phyloP scores from a whole-genome alignment of 2,797 vertebrate species.

The Pseudochirops cupreus region DNA sequence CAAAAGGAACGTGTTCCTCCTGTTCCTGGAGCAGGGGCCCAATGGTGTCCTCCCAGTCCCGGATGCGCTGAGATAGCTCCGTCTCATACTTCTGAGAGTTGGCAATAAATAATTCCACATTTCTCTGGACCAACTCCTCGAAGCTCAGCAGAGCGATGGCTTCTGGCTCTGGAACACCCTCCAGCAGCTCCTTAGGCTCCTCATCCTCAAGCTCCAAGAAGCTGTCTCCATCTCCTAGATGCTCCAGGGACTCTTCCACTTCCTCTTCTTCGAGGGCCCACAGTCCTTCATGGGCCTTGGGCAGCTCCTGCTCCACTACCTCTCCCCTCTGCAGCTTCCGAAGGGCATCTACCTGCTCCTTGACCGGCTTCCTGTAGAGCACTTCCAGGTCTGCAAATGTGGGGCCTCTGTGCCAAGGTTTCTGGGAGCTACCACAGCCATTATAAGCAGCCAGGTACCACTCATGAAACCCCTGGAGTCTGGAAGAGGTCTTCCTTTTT shows the following conservation, averaged over 20 bases:
- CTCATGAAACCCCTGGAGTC: conserved; percentile 89
- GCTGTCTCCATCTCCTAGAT: conserved; percentile 64
- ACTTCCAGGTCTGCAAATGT: conserved; percentile 91
- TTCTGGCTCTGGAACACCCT: conserved; percentile 60
- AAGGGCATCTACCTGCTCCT: conserved; percentile 83
- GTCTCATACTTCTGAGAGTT: conserved; percentile 92
- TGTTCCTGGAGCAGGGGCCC: conserved; percentile 88
- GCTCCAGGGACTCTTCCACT: conserved; percentile 61
- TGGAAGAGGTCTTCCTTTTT: conserved; percentile 84
- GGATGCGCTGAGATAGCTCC: conserved; percentile 88
- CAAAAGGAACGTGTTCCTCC: conserved; percentile 88
- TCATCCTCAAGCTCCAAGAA: conserved; percentile 64
- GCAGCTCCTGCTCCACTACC: conserved; percentile 49
- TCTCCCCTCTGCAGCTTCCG: conserved; percentile 83
- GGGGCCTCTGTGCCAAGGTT: conserved; percentile 87
- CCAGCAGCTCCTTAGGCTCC: accelerated
- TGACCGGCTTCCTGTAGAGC: conserved; percentile 89
- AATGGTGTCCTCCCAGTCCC: conserved; percentile 91
- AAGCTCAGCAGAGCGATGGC: conserved; percentile 84
- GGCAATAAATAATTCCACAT: conserved; percentile 92
- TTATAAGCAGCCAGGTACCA: conserved; percentile 89
- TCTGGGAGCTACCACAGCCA: conserved; percentile 73
- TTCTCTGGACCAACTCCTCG: conserved; percentile 92
- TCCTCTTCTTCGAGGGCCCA: conserved; percentile 67
- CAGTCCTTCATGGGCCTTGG: conserved; percentile 46